Conservation (phyloP, 1,140 invertebrate species). For the Drosophila carrolli region DNA sequence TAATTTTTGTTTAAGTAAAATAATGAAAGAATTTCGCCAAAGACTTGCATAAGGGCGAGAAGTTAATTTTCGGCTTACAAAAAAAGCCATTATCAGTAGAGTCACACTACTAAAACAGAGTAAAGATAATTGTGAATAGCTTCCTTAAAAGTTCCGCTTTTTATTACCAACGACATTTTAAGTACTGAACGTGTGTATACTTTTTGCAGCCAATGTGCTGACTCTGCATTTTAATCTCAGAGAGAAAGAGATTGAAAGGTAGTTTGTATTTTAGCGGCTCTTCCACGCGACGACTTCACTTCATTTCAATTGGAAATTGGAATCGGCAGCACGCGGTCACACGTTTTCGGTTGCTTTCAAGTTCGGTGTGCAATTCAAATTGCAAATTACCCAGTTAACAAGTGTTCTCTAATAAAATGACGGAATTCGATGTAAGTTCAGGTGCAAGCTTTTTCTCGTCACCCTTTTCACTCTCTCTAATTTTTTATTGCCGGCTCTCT, state of each 20-base stretch:
- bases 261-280: slow-evolving; percentile 20
- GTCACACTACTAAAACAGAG: too few species aligned
- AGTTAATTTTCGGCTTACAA: too few species aligned
- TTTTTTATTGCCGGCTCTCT: slow-evolving; percentile 34
- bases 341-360: slow-evolving; percentile 38
- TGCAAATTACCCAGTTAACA: slow-evolving; percentile 44
- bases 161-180: background rate
- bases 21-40: too few species aligned
- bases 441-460: slow-evolving; percentile 10
- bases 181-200: slow-evolving; percentile 7
- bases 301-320: slow-evolving; percentile 77
- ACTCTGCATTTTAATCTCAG: slow-evolving; percentile 34
- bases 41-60: too few species aligned
- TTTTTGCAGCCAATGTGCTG: slow-evolving; percentile 43
- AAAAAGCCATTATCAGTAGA: too few species aligned
- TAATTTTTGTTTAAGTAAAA: too few species aligned
- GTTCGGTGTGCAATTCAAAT: slow-evolving; percentile 59
- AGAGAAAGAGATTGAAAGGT: slow-evolving; percentile 11
- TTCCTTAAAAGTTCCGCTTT: background rate
- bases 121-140: too few species aligned
- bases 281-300: slow-evolving; percentile 54
- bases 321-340: slow-evolving; percentile 59
- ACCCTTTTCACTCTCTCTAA: background rate
- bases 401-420: slow-evolving; percentile 52
- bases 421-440: slow-evolving; percentile 69